Percentiles rank a stretch among this genome's conserved stretches.
Evolutionary conservation across 2,888 invertebrate species (phyloP).

Genomic region (Camponotus fellah): DNA sequence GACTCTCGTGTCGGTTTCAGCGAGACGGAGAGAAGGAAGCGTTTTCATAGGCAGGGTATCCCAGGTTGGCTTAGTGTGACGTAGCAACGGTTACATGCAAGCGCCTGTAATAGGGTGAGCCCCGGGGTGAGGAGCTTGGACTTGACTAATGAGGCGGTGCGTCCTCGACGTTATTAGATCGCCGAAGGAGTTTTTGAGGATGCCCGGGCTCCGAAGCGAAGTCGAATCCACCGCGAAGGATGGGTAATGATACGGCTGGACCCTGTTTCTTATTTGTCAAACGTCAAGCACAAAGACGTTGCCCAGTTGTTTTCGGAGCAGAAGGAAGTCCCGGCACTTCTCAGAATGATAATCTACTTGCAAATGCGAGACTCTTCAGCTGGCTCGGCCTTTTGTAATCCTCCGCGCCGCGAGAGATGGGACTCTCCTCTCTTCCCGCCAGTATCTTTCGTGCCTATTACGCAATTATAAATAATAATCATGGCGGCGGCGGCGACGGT

Average conservation of each 20-base stretch:
- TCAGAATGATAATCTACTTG: slow-evolving; percentile 80
- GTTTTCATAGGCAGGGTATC: slow-evolving; percentile 57
- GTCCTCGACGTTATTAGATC: slow-evolving; percentile 86
- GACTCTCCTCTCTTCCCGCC: slow-evolving; percentile 31
- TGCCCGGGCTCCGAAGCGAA: slow-evolving; percentile 76
- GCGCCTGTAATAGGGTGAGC: slow-evolving; percentile 78
- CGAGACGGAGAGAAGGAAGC: slow-evolving; percentile 47
- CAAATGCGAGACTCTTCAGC: slow-evolving; percentile 71
- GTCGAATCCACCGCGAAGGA: slow-evolving; percentile 83
- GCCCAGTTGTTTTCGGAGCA: slow-evolving; percentile 79
- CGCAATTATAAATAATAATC: slow-evolving; percentile 76
- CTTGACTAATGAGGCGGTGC: slow-evolving; percentile 86
- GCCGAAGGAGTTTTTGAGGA: slow-evolving; percentile 85
- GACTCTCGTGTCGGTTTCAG: slow-evolving; percentile 49
- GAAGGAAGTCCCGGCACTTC: slow-evolving; percentile 78
- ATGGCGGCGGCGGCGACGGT: slow-evolving; percentile 19
- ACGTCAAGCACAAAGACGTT: slow-evolving; percentile 84
- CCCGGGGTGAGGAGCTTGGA: slow-evolving; percentile 76
- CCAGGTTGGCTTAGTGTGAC: slow-evolving; percentile 69
- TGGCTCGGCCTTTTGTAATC: slow-evolving; percentile 57
- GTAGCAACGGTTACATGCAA: slow-evolving; percentile 77
- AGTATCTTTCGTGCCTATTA: slow-evolving; percentile 63
- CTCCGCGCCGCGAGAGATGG: slow-evolving; percentile 31
- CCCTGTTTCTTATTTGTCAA: slow-evolving; percentile 86
- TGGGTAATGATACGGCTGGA: slow-evolving; percentile 86